A percentile compares a stretch with the other conserved stretches of the same genome.
These are phyloP conservation scores for Notothenia rossii DNA, from an alignment of 2,113 vertebrate species.

Conservation along the genomic window DNA sequence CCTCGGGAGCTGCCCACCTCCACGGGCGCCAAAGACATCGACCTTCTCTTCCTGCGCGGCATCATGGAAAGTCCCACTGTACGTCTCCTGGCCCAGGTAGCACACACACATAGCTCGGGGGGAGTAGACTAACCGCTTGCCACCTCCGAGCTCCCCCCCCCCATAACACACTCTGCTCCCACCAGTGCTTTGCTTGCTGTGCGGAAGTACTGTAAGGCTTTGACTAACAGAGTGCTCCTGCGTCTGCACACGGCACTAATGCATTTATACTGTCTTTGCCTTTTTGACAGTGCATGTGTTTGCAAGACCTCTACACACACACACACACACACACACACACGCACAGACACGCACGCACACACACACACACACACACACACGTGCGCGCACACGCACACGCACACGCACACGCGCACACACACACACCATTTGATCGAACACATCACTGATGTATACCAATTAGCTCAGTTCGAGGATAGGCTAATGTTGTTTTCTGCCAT, in stretches of 20 bases:
- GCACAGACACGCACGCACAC: too few relatives aligned
- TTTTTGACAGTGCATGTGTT: neutral
- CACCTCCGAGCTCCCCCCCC: neutral
- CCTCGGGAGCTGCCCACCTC: slow-evolving; percentile 89
- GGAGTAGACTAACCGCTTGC: slow-evolving; percentile 29
- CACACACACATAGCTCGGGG: slow-evolving; percentile 58
- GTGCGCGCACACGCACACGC: too few relatives aligned
- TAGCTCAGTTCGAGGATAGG: neutral
- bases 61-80: slow-evolving; percentile 98
- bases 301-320: neutral
- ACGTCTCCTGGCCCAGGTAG: slow-evolving; percentile 91
- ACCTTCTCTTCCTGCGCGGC: slow-evolving; percentile 97
- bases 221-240: slow-evolving; percentile 14
- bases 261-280: neutral
- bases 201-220: slow-evolving; percentile 47
- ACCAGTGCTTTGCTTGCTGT: slow-evolving; percentile 35
- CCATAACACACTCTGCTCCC: neutral
- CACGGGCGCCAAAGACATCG: slow-evolving; percentile 95
- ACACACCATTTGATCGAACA: neutral
- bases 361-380: too few relatives aligned
- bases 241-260: neutral
- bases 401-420: too few relatives aligned
- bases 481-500: slow-evolving; percentile 25
- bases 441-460: slow-evolving; percentile 8
- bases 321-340: neutral